phyloP scores from a whole-genome alignment of 2,113 vertebrate genomes.

The Barnardius zonarius region DNA sequence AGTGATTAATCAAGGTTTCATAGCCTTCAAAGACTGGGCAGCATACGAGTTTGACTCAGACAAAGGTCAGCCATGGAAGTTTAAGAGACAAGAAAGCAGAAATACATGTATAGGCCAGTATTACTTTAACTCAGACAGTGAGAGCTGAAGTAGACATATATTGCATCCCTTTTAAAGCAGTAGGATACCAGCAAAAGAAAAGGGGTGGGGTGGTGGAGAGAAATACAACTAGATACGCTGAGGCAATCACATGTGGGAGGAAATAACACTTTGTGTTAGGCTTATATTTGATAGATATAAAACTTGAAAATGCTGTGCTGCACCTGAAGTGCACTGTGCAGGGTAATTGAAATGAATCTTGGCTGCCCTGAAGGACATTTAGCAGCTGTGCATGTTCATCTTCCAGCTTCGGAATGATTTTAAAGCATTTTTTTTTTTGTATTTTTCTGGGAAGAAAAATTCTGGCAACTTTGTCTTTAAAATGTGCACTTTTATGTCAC shows the following conservation, averaged over 20 bases:
- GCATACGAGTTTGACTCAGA: background rate
- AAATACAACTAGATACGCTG: constrained; percentile 11
- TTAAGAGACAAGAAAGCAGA: background rate
- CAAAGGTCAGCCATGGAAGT: background rate
- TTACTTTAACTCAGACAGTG: background rate
- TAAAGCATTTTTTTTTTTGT: constrained; percentile 61
- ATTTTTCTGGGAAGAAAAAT: constrained; percentile 67
- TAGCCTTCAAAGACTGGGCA: background rate
- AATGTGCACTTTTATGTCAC: constrained; percentile 64
- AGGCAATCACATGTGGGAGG: constrained; percentile 49
- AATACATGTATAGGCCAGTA: background rate
- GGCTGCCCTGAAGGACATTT: constrained; percentile 64
- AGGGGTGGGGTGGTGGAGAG: background rate
- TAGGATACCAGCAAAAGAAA: background rate
- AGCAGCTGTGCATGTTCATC: constrained; percentile 74
- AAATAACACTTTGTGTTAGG: constrained; percentile 41
- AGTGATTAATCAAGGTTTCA: background rate
- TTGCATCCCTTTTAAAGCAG: background rate
- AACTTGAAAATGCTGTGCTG: constrained; percentile 57
- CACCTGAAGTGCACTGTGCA: constrained; percentile 59
- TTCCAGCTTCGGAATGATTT: constrained; percentile 63
- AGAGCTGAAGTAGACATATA: background rate
- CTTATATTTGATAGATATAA: constrained; percentile 57
- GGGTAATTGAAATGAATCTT: constrained; percentile 69
- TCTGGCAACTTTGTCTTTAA: constrained; percentile 54